Conservation (phyloP, 2,113 vertebrate species). For the Hymenochirus boettgeri region DNA sequence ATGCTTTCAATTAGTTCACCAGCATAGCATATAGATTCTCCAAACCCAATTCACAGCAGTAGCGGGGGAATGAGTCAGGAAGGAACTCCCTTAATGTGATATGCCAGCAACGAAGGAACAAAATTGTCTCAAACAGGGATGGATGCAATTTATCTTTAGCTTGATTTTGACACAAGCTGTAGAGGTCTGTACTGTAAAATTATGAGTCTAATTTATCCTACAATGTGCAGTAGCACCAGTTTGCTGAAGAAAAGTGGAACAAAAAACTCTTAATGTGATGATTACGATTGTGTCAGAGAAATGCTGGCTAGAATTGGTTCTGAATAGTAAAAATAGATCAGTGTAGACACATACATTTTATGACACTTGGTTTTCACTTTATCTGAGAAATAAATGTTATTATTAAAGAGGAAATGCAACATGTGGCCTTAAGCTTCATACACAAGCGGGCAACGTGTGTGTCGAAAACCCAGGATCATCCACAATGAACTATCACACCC, state of each 20-base stretch:
- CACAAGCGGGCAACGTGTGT: too few relatives aligned
- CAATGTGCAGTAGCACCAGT: constrained; percentile 12
- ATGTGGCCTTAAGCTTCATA: too few relatives aligned
- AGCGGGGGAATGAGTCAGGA: not conserved
- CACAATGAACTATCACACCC: too few relatives aligned
- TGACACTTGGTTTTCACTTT: not conserved
- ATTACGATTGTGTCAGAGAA: constrained; percentile 30
- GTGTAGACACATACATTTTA: constrained; percentile 13
- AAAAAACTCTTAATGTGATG: constrained; percentile 5
- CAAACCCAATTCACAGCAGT: not conserved
- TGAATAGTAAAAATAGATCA: constrained; percentile 6
- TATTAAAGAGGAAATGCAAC: not conserved
- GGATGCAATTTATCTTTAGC: constrained; percentile 5
- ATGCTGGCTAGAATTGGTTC: not conserved
- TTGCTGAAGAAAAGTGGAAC: not conserved
- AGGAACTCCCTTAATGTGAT: not conserved
- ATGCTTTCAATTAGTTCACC: not conserved
- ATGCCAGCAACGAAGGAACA: not conserved
- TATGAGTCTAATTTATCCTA: constrained; percentile 11
- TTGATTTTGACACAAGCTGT: not conserved
- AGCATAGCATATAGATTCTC: not conserved
- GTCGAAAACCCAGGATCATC: too few relatives aligned
- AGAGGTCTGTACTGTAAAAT: constrained; percentile 1
- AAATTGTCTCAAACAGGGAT: not conserved
- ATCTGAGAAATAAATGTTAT: constrained; percentile 26